Conservation (phyloP, 2,888 invertebrate species). For the Hyalella azteca region DNA sequence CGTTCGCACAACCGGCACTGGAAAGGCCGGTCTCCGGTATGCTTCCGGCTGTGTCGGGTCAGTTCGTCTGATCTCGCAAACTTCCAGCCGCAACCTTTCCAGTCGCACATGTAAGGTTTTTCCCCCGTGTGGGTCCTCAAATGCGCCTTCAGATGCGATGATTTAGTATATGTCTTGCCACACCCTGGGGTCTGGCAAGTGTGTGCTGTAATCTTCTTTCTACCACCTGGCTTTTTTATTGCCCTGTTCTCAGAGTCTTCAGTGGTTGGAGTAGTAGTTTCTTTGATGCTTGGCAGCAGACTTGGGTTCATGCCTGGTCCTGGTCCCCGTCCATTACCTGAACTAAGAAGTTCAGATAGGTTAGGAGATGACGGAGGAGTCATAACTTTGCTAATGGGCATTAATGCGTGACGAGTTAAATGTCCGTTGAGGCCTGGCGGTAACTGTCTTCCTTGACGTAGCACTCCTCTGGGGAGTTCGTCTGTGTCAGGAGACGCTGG, state of each 20-base stretch:
- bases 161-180: conserved; percentile 70
- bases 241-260: conserved; percentile 47
- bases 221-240: conserved; percentile 48
- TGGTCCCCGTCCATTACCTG: conserved; percentile 18
- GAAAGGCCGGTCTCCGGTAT: conserved; percentile 68
- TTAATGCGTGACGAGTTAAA: conserved; percentile 40
- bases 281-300: conserved; percentile 26
- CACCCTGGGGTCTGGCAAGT: conserved; percentile 69
- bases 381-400: conserved; percentile 59
- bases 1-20: conserved; percentile 69
- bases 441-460: conserved; percentile 8
- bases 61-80: conserved; percentile 69
- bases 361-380: conserved; percentile 61
- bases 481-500: conserved; percentile 58
- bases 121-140: conserved; percentile 71
- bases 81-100: conserved; percentile 71
- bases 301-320: conserved; percentile 23
- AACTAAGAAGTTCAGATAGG: conserved; percentile 52
- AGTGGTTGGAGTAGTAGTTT: neutral
- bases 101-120: conserved; percentile 72
- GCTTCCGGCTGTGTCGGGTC: conserved; percentile 67
- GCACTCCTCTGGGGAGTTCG: conserved; percentile 46
- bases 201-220: conserved; percentile 61
- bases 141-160: conserved; percentile 70
- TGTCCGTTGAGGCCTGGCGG: conserved; percentile 36